These are phyloP conservation scores for Larimichthys crocea DNA, from an alignment of 2,113 vertebrate species.

Conservation along the genomic window DNA sequence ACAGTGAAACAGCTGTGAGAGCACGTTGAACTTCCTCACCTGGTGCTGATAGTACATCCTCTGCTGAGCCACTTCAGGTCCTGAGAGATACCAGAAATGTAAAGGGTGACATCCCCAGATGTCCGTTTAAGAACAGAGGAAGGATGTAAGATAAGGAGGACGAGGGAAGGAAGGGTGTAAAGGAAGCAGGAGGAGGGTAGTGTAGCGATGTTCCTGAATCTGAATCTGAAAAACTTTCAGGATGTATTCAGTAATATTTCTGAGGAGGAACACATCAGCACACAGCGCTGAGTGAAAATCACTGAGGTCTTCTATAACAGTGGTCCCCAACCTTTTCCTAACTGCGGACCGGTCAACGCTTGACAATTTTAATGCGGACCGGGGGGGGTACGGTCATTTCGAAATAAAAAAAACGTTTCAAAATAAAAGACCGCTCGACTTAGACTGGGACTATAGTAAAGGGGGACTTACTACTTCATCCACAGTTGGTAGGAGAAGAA, in stretches of 20 bases:
- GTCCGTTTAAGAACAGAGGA: constrained; percentile 8
- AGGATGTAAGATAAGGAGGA: constrained; percentile 41
- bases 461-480: too few relatives aligned
- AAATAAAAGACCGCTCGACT: too few relatives aligned
- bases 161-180: constrained; percentile 1
- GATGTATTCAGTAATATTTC: not conserved
- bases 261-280: too few relatives aligned
- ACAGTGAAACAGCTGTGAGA: not conserved
- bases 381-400: too few relatives aligned
- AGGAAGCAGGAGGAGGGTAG: not conserved
- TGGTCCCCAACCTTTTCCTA: too few relatives aligned
- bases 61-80: not conserved
- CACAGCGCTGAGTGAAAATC: not conserved
- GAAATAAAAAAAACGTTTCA: too few relatives aligned
- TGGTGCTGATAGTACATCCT: not conserved
- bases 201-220: not conserved
- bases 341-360: too few relatives aligned
- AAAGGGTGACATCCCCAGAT: not conserved
- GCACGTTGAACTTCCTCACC: not conserved
- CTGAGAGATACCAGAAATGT: not conserved
- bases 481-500: too few relatives aligned
- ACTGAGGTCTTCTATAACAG: not conserved
- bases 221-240: not conserved
- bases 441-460: too few relatives aligned
- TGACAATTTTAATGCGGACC: too few relatives aligned